These are phyloP conservation scores for Cottus gobio DNA, from an alignment of 2,113 vertebrate genomes.

Conservation along the genomic window DNA sequence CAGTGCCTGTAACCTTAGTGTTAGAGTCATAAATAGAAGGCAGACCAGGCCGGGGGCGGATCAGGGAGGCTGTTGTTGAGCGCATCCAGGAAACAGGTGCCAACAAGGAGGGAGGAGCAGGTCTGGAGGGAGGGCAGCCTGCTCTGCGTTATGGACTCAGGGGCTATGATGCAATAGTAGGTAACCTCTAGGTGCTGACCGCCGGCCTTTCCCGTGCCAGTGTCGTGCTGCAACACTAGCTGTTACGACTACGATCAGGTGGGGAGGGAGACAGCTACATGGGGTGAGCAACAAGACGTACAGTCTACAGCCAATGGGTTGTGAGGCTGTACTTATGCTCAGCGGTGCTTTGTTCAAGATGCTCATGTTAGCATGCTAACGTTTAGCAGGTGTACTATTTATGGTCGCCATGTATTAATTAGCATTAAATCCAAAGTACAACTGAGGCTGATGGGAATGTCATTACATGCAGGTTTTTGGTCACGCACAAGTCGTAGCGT, in stretches of 20 bases:
- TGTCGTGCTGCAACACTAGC: slow-evolving; percentile 49
- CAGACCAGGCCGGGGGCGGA: no score
- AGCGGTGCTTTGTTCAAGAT: not conserved
- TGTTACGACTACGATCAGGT: not conserved
- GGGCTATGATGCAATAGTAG: slow-evolving; percentile 61
- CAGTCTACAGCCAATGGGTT: not conserved
- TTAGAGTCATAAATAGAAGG: not conserved
- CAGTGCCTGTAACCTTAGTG: not conserved
- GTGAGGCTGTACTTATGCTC: not conserved
- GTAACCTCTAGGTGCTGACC: slow-evolving; percentile 52
- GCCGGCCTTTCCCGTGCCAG: slow-evolving; percentile 31
- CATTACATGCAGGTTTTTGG: slow-evolving; percentile 1
- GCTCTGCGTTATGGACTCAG: slow-evolving; percentile 1
- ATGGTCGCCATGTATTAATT: not conserved
- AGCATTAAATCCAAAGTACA: not conserved
- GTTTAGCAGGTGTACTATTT: not conserved
- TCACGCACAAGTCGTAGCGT: not conserved
- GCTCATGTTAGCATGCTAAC: not conserved
- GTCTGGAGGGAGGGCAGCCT: slow-evolving; percentile 2
- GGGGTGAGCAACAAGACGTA: not conserved
- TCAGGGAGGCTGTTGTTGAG: no score
- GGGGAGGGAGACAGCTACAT: not conserved
- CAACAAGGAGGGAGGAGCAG: not conserved
- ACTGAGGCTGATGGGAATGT: not conserved
- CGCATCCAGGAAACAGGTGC: slow-evolving; percentile 53